Evolutionary conservation across 1,140 invertebrate species (phyloP).

Genomic region (Lepidurus arcticus): DNA sequence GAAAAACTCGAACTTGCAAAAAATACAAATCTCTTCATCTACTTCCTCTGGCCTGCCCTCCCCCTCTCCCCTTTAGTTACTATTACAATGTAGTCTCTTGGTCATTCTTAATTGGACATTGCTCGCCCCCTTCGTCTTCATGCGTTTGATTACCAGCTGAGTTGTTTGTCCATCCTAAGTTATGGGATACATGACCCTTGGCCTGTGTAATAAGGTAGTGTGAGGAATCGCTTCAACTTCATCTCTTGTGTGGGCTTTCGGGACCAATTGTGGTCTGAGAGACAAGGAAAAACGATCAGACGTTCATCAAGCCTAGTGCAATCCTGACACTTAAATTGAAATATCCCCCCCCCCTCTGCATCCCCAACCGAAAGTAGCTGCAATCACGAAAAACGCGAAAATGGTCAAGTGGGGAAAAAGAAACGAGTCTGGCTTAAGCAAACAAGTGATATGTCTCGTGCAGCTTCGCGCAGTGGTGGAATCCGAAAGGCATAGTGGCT

Average conservation of each 20-base stretch:
- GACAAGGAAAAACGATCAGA: not conserved
- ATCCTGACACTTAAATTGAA: not conserved
- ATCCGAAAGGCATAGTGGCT: not conserved
- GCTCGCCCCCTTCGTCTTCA: not conserved
- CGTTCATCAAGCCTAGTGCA: slow-evolving; percentile 1
- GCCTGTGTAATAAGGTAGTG: not conserved
- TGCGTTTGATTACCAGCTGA: not conserved
- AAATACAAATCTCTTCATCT: slow-evolving; percentile 16
- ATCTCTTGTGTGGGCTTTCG: not conserved
- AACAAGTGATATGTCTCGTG: slow-evolving; percentile 10
- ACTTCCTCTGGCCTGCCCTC: slow-evolving; percentile 13
- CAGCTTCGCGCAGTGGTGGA: slow-evolving; percentile 11
- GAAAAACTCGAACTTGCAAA: not conserved
- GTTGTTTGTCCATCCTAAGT: slow-evolving; percentile 3
- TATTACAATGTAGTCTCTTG: not conserved
- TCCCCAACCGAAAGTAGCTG: not conserved
- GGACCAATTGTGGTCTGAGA: slow-evolving; percentile 21
- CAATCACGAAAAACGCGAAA: not conserved
- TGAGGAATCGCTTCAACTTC: not conserved
- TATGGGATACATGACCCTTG: not conserved
- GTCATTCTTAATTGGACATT: not conserved
- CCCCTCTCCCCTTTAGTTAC: not conserved
- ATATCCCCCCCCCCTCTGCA: not conserved
- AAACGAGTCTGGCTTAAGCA: not conserved
- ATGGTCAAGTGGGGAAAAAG: not conserved